Evolutionary conservation across 2,888 invertebrate species (phyloP).

Genomic region (Tachystola acroxantha): DNA sequence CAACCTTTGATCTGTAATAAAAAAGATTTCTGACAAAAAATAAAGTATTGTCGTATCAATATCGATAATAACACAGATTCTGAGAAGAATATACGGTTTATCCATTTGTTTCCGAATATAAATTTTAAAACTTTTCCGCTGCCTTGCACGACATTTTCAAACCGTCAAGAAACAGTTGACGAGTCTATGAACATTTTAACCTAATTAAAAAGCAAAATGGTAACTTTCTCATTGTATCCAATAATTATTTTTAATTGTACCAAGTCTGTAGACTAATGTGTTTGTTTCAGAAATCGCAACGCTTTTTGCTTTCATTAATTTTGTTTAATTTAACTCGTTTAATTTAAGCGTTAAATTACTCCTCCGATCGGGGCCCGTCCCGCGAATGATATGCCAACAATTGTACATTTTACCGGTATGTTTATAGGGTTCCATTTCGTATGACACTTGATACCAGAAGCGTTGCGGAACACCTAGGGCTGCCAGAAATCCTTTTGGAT

Average conservation of each 20-base stretch:
- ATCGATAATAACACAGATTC: neutral
- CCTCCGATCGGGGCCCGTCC: conserved; percentile 34
- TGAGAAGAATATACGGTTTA: neutral
- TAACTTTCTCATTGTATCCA: conserved; percentile 7
- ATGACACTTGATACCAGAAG: conserved; percentile 22
- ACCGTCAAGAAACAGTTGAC: conserved; percentile 1
- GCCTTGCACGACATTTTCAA: conserved; percentile 1
- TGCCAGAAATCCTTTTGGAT: too few species aligned
- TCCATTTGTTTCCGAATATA: neutral
- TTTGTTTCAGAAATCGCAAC: conserved; percentile 45
- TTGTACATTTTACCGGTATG: conserved; percentile 19
- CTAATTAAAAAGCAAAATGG: conserved; percentile 15
- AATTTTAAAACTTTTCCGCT: neutral
- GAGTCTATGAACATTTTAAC: conserved; percentile 10
- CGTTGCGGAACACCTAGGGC: neutral
- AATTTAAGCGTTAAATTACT: conserved; percentile 53
- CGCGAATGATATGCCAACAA: conserved; percentile 16
- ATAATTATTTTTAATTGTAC: conserved; percentile 27
- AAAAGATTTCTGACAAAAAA: neutral
- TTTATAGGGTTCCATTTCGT: conserved; percentile 41
- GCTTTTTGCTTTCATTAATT: conserved; percentile 56
- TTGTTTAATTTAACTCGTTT: conserved; percentile 60
- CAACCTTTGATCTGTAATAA: neutral
- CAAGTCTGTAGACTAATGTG: conserved; percentile 34
- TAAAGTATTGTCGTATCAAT: neutral